Evolutionary conservation across 2,797 vertebrate genomes (phyloP), one percentile per base, ranked within the genome.

Genomic region (Amniataba percoides): DNA sequence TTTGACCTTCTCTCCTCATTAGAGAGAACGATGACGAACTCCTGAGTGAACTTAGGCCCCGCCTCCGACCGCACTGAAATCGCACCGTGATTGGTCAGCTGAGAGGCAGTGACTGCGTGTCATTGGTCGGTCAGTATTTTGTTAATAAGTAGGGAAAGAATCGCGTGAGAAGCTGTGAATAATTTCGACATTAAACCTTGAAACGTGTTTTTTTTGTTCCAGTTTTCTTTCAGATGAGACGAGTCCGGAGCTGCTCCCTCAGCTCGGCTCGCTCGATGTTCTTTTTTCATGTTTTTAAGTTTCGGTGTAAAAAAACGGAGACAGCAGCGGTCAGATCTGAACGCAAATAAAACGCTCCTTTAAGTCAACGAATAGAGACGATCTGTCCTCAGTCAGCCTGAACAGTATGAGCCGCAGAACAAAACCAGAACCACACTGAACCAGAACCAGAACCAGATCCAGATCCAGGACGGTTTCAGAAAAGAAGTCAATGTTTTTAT

Each of bases 91-190:
- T 65, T 68, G 64, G 63, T 61, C 51, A 58, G 77, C 70, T 62
- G 68, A 55, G 55, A 73, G 71, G 73, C 80, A 69, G 72, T 14
- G 71, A 49, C 75, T 5, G 51, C n/a, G 12, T 25, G 61, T 69
- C 60, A 80, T 71, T 78, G 78, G 73, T 88, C 69, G 40, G 76
- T 80, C 69, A 74, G 39, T 71, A 52, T 74, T 78, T 40, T 78
- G 71, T 63, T 25, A 13, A 59, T 66, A 49, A 10, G 11, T 61
- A 56, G 52, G 40, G 60, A 67, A 52, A 34, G 46, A 71, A 31
- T 51, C 2, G 58, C 3, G 34, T 75, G 60, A 82, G 76, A 87
- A 85, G 81, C 88, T 91, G 89, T 88, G 81, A 91, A 90, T 64
- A 71, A 77, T 62, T 80, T 80, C 65, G 76, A 85, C 74, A 65